phyloP scores from a whole-genome alignment of 1,140 invertebrate species.

The Drosophila nigromelanica region DNA sequence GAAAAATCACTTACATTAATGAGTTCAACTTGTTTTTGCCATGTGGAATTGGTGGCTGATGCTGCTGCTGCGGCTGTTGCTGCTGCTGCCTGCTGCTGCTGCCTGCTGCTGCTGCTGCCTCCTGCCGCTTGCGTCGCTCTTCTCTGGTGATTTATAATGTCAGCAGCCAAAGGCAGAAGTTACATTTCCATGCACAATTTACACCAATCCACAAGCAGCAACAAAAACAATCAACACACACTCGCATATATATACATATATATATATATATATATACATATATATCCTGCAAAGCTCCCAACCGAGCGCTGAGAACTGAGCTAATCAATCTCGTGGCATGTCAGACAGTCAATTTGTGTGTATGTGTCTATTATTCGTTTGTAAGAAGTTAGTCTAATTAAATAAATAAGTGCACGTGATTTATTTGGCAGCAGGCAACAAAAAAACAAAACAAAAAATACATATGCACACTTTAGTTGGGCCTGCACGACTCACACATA shows the following conservation, averaged over 20 bases:
- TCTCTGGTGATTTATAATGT: conserved; percentile 78
- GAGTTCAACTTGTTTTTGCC: conserved; percentile 78
- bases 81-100: conserved; percentile 28
- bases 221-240: conserved; percentile 48
- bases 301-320: conserved; percentile 64
- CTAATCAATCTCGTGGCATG: conserved; percentile 81
- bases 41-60: conserved; percentile 51
- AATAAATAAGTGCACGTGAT: conserved; percentile 82
- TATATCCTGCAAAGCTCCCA: conserved; percentile 37
- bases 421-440: conserved; percentile 67
- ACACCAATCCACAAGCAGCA: conserved; percentile 72
- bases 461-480: conserved; percentile 6
- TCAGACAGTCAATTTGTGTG: conserved; percentile 78
- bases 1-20: conserved; percentile 83
- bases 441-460: conserved; percentile 16
- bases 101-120: neutral
- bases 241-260: conserved; percentile 13
- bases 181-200: conserved; percentile 82
- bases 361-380: conserved; percentile 72
- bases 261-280: conserved; percentile 5
- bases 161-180: conserved; percentile 75
- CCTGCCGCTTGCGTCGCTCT: conserved; percentile 14
- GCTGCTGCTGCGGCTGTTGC: conserved; percentile 28
- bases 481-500: neutral
- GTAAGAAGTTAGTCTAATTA: conserved; percentile 82